Conservation (phyloP, 2,113 vertebrate genomes). For the Synchiropus splendidus region DNA sequence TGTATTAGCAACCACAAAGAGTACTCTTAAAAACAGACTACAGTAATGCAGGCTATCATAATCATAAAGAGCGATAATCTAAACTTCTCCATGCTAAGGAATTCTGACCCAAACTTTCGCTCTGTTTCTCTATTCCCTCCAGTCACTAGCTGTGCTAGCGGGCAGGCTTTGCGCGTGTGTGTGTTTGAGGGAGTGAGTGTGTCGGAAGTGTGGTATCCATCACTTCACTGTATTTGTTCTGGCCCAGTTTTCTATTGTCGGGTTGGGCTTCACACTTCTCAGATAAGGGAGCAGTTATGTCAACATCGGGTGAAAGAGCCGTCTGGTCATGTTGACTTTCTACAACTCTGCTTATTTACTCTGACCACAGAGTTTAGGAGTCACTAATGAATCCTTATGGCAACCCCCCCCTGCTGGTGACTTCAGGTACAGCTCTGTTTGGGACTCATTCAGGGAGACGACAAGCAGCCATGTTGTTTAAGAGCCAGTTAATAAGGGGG, state of each 20-base stretch:
- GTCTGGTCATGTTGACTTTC: slow-evolving; percentile 55
- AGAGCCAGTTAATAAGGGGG: slow-evolving; percentile 50
- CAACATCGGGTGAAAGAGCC: slow-evolving; percentile 58
- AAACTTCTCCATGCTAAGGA: too few species aligned
- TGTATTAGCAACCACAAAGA: too few species aligned
- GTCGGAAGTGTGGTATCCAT: too few species aligned
- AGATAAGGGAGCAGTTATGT: slow-evolving; percentile 62
- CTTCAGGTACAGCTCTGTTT: slow-evolving; percentile 9
- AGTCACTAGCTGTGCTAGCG: too few species aligned
- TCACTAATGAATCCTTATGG: slow-evolving; percentile 46
- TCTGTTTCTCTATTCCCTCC: too few species aligned
- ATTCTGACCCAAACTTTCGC: too few species aligned
- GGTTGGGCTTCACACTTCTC: slow-evolving; percentile 41
- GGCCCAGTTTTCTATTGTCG: slow-evolving; percentile 45
- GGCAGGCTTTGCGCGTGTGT: too few species aligned
- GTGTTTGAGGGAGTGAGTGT: too few species aligned
- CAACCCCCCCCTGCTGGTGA: slow-evolving; percentile 42
- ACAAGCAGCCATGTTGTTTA: slow-evolving; percentile 46
- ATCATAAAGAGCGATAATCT: too few species aligned
- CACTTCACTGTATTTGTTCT: slow-evolving; percentile 25
- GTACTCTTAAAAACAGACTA: too few species aligned
- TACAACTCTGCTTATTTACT: slow-evolving; percentile 56
- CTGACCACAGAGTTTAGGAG: slow-evolving; percentile 47
- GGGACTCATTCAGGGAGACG: slow-evolving; percentile 16
- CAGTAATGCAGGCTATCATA: too few species aligned